Base-by-base conservation (phyloP, 2,113 vertebrate genomes). In the Misgurnus mizolepis region DNA sequence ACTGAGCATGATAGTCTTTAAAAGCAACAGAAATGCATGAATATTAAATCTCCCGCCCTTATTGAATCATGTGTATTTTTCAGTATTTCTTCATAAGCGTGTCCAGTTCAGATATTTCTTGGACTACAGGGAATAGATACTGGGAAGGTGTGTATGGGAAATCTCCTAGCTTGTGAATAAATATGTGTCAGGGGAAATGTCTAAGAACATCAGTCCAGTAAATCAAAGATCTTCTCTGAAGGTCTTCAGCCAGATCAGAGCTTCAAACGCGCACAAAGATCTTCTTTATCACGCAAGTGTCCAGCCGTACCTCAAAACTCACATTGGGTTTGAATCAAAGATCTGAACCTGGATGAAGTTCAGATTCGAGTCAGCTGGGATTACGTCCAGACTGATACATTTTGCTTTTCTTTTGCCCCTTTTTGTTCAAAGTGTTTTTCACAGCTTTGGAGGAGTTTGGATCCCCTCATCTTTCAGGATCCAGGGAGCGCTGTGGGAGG, bases 321-420 rank as follows among this genome's bases (percentile, higher is more conserved):
- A 47, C 45, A 34, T 34, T 34, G 27, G 27, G 27, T 34, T 34
- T 34, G 27, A 34, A 34, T 34, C 27, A 34, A 6, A 40, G 55
- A 62, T 65, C 70, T 56, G 40, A 70, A 79, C 43, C 72, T 83
- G 79, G 84, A 67, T 7, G 17, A 71, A 47, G 49, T 79, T 85
- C 79, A 69, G 76, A 15, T 81, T 43, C 55, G 43, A 79, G 76
- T 85, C 83, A 79, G 27, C 4, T 49, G 66, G 76, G 65, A 82
- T 85, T 78, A 80, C 17, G 53, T 34, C 43, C 79, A 81, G 80
- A 81, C 80, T 85, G 79, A 80, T 82, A 65, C 78, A 71, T 84
- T 50, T 22, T 69, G 62, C 75, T 84, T 71, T 79, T 76, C 62
- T 81, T 79, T 78, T 81, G 83, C 83, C 70, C 74, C 80, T 70